Percentiles rank a stretch among this genome's conserved stretches.
Evolutionary conservation across 2,797 vertebrate genomes (phyloP).

Genomic region (Podargus strigoides): DNA sequence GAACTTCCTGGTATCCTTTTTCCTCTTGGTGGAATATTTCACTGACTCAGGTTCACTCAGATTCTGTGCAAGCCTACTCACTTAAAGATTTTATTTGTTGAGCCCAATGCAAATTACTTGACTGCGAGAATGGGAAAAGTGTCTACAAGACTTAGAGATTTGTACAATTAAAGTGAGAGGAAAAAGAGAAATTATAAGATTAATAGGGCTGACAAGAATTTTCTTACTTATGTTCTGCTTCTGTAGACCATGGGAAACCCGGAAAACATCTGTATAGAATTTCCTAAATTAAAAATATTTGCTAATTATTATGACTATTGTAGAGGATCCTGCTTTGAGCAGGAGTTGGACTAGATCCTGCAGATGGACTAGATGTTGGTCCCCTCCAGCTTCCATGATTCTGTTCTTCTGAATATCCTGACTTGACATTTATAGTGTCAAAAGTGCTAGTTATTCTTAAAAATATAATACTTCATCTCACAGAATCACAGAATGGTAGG

Average conservation of each 20-base stretch:
- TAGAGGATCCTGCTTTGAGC: not conserved
- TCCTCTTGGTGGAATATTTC: not conserved
- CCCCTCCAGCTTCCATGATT: not conserved
- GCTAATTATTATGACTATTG: not conserved
- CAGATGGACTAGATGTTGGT: not conserved
- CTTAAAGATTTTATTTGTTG: not conserved
- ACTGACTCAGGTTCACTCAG: not conserved
- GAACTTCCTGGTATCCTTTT: not conserved
- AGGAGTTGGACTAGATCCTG: not conserved
- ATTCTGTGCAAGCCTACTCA: not conserved
- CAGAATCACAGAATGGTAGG: too few species aligned
- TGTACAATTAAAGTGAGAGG: not conserved
- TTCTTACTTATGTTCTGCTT: not conserved
- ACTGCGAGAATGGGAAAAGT: not conserved
- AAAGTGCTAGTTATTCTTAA: not conserved
- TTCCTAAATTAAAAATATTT: not conserved
- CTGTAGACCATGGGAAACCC: not conserved
- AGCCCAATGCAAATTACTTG: not conserved
- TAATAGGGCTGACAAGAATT: not conserved
- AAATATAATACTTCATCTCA: not conserved
- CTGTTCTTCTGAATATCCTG: not conserved
- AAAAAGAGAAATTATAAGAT: not conserved
- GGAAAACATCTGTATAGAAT: not conserved
- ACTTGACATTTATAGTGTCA: not conserved
- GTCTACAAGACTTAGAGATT: fast-evolving